phyloP scores from a whole-genome alignment of 2,113 vertebrate species.

The Xerus inauris region DNA sequence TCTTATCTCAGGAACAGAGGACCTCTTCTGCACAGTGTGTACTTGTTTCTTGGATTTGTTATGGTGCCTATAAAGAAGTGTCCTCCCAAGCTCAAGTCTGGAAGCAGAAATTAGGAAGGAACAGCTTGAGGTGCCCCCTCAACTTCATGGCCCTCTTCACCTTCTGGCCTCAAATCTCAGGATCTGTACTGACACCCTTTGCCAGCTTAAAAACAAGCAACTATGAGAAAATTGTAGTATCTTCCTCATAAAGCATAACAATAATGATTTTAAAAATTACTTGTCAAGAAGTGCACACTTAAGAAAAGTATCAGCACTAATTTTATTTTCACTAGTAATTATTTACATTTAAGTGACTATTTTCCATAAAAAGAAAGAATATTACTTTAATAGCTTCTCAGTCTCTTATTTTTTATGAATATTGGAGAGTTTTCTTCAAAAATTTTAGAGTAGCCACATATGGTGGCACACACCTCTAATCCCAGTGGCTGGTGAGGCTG shows the following conservation, averaged over 20 bases:
- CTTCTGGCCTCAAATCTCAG: neutral
- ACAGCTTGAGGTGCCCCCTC: neutral
- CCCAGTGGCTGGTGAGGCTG: too few species aligned
- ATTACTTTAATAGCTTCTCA: neutral
- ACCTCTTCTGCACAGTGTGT: rapidly evolving
- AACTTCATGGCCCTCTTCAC: neutral
- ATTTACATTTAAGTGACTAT: constrained; percentile 7
- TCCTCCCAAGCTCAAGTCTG: neutral
- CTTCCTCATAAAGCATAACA: neutral
- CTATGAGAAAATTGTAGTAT: neutral
- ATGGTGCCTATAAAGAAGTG: rapidly evolving
- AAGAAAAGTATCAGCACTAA: neutral
- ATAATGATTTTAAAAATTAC: neutral
- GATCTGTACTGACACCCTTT: neutral
- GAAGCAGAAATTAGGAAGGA: neutral
- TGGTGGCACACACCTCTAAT: too few species aligned
- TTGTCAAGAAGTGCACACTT: neutral
- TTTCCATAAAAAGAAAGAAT: neutral
- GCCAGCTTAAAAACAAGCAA: neutral
- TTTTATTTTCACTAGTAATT: neutral
- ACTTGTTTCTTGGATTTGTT: neutral
- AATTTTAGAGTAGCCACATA: neutral
- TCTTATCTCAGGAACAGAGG: neutral
- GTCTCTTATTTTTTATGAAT: constrained; percentile 1
- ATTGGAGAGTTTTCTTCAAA: neutral